Percentiles rank a stretch among this genome's conserved stretches.
These are phyloP conservation scores for Brienomyrus brachyistius DNA, from an alignment of 2,113 vertebrate species.

Conservation along the genomic window DNA sequence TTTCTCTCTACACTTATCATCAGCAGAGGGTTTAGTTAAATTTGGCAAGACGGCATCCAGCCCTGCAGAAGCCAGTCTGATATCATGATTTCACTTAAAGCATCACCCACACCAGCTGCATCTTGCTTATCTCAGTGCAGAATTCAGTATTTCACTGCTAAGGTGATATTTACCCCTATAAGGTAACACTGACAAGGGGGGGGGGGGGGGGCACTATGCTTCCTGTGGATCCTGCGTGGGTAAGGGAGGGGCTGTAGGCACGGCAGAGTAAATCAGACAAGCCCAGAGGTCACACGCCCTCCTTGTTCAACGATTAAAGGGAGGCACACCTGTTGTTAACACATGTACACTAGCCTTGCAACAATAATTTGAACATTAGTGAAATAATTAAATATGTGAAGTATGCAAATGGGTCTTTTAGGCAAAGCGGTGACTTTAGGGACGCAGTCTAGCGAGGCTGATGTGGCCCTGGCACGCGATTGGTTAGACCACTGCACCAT, in stretches of 20 bases:
- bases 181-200: background rate
- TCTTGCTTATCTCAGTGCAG: background rate
- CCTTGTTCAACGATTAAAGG: background rate
- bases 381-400: background rate
- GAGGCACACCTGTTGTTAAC: background rate
- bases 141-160: background rate
- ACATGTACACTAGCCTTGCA: background rate
- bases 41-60: background rate
- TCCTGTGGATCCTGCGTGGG: background rate
- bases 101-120: background rate
- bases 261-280: background rate
- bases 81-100: background rate
- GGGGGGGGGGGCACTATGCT: background rate
- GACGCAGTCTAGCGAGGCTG: background rate
- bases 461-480: too few species aligned
- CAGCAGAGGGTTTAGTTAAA: background rate
- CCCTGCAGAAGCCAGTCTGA: background rate
- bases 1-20: background rate
- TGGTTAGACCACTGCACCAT: background rate
- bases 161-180: background rate
- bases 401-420: background rate
- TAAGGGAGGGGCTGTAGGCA: background rate
- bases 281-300: background rate
- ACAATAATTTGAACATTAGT: conserved; percentile 6
- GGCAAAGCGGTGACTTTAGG: background rate